Evolutionary conservation across 1,140 invertebrate species (phyloP).

Genomic region (Phortica variegata): DNA sequence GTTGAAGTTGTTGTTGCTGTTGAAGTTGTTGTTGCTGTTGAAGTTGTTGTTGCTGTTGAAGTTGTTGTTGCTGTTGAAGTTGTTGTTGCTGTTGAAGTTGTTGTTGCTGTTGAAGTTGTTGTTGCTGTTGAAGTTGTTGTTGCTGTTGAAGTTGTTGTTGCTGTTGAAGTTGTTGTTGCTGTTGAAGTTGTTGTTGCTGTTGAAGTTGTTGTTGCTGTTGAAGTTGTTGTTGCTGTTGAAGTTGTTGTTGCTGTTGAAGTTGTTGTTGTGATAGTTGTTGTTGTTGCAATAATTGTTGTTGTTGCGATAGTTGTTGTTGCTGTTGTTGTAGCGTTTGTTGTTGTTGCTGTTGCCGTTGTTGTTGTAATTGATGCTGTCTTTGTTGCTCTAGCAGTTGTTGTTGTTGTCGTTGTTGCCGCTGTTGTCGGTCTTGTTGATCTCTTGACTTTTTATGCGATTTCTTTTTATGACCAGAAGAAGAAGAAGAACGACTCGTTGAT

Average conservation of each 20-base stretch:
- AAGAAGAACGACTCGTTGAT: no score
- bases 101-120: conserved; percentile 1
- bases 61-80: not conserved
- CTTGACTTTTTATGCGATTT: no score
- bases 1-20: not conserved
- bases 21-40: not conserved
- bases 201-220: conserved; percentile 7
- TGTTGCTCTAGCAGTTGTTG: not conserved
- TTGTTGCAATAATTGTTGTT: conserved; percentile 6
- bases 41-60: not conserved
- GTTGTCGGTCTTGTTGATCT: conserved; percentile 1
- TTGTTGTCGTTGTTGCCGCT: conserved; percentile 16
- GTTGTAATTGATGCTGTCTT: not conserved
- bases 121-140: not conserved
- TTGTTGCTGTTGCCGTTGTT: not conserved
- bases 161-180: not conserved
- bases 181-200: not conserved
- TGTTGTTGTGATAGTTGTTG: conserved; percentile 18
- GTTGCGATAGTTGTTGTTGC: no score
- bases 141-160: not conserved
- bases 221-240: not conserved
- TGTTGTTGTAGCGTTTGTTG: not conserved
- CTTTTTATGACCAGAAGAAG: no score
- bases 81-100: not conserved
- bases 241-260: not conserved